Evolutionary conservation across 2,113 vertebrate species (phyloP), one percentile per base, ranked within the genome.

Genomic region (Mastomys coucha): DNA sequence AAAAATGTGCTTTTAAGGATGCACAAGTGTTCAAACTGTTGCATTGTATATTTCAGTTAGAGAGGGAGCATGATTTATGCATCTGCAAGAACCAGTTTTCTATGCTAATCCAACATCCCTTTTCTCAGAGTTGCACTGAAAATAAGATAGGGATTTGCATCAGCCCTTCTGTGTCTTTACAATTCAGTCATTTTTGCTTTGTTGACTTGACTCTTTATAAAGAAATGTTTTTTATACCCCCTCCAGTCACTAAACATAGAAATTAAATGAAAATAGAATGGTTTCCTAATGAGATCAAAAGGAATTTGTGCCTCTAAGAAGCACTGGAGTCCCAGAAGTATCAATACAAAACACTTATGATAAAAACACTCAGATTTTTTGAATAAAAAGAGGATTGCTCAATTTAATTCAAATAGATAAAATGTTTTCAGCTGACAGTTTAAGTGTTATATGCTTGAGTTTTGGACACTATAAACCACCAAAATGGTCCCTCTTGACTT

Each of bases 401-500:
- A 91, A 81, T 76, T 85, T 81, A 78, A 95, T 96, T 91, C 88
- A 91, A 90, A 91, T 88, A 90, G 95, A 96, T 76, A 88, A 73
- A 85, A 93, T 93, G 39, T 39, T 51, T 85, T 88, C 42, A 88
- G 65, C 67, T 96, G 85, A 69, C 75, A 96, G 88, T 58, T 95
- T 78, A 94, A 97, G 76, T 90, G 75, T 5, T 19, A 78, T 93
- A 20, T 80, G n/a, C 77, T 91, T 0, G 93, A 39, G 49, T 60
- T 31, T 69, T 73, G 73, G 81, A 76, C 90, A 87, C 10, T 58
- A 89, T n/a, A 76, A 86, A 78, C 58, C 45, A 56, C 65, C 12
- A 56, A 53, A 93, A 63, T 26, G 81, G 91, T 96, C 78, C 95
- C 91, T 96, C 70, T 65, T 94, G 69, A 78, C n/a, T 45, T 31